Evolutionary conservation across 2,797 vertebrate species (phyloP), one percentile per base, ranked within the genome.

Genomic region (Argya squamiceps): DNA sequence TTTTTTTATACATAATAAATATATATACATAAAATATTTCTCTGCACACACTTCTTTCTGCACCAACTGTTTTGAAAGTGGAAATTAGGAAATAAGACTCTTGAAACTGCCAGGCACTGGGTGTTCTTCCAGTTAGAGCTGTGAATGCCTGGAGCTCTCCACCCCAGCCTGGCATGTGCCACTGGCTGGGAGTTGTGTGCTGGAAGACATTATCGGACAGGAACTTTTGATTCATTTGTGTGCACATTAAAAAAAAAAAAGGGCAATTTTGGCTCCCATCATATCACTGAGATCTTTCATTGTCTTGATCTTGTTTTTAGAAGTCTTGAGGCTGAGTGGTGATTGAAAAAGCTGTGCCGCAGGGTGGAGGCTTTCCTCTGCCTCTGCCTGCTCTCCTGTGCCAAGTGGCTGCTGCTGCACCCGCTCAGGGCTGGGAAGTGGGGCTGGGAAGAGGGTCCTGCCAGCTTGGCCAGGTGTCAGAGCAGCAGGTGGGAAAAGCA

Each of bases 281-380:
- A 1, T 96, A 95, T 96, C 92, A 88, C 82, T 49, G 73, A 91
- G 87, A 96, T 96, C 93, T 94, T 92, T 83, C 95, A 91, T 96
- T 95, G 91, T 94, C 87, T 92, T 19, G 2, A 3, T 89, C 71
- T 94, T 97, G 89, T 91, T 92, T 96, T 94, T 58, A 81, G 82
- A 93, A 91, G 58, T 55, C 91, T 69, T 84, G 91, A 52, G 10
- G 69, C 92, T 76, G 84, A 59, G 46, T 81, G 91, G 96, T 62
- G 59, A 90, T 84, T 89, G 96, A 91, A 91, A 88, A 87, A 93
- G 92, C 91, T 41, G 34, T 84, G 84, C 89, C 0, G 9, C 58
- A 92, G 95, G 95, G 93, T 32, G 89, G 96, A 93, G 96, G 67
- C 30, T 94, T 89, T 93, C 92, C 93, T 94, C 64, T 74, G 43